Evolutionary conservation across 2,888 invertebrate species (phyloP), one percentile per base, ranked within the genome.

Genomic region (Nomada fabriciana): DNA sequence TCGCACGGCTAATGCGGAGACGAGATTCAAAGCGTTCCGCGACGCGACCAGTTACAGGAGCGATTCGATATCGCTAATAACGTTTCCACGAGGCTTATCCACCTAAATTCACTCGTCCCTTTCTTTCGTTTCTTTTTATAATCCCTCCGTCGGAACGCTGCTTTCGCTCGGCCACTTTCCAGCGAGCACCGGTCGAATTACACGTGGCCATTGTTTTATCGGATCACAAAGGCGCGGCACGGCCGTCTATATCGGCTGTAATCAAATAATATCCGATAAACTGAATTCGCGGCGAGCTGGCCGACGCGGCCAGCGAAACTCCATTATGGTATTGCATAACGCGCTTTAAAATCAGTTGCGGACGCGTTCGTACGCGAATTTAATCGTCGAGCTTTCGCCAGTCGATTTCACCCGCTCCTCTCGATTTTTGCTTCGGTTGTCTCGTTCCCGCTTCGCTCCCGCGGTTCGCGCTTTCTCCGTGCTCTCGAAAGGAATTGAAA

Each of bases 221-320:
- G 50, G 52, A 50, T 74, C 43, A 60, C 75, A 71, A 75, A 75
- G 60, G 75, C 23, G 52, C 53, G 25, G 65, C 10, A 36, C 42
- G 18, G 7, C 29, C 18, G 55, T 29, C 70, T 63, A 50, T 79
- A 69, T 65, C 74, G 20, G 61, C 13, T 61, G 74, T 71, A 74
- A 82, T 82, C 75, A 65, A 82, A 82, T 82, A 80, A 76, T 76
- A 71, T 80, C 75, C 72, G 75, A 61, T 72, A 82, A 80, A 80
- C 80, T 69, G 76, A 75, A 74, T 82, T 82, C 79, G 74, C 74
- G 68, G 81, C 25, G 52, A 29, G 65, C 55, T 42, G 67, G 23
- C 67, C 36, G 65, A 65, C 43, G 53, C 70, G 42, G 29, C 20
- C 61, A 25, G 20, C 80, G 80, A 68, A 79, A 82, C 80, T 59